phyloP scores from a whole-genome alignment of 2,113 vertebrate species.

The Prionailurus bengalensis region DNA sequence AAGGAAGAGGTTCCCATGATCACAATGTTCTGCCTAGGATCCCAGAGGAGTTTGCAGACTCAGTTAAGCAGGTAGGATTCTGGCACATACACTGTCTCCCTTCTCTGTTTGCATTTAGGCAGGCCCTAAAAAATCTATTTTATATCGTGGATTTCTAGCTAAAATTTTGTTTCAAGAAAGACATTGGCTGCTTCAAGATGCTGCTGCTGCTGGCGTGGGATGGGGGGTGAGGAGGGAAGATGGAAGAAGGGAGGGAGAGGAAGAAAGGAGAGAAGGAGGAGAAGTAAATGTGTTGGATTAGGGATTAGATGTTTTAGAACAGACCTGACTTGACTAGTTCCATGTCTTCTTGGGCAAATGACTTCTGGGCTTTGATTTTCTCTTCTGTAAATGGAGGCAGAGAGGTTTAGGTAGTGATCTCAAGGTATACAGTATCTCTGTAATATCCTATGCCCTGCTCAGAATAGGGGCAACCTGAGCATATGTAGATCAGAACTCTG shows the following conservation, averaged over 20 bases:
- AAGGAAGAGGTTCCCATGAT: neutral
- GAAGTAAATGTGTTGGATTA: neutral
- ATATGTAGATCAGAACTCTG: neutral
- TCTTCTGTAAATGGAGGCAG: neutral
- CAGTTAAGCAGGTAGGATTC: neutral
- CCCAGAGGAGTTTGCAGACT: neutral
- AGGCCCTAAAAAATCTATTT: neutral
- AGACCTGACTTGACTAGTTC: neutral
- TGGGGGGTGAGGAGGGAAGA: neutral
- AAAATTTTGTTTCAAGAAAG: conserved; percentile 38
- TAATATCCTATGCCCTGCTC: neutral
- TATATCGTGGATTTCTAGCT: neutral
- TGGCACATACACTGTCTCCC: neutral
- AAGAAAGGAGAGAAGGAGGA: neutral
- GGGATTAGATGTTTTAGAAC: neutral
- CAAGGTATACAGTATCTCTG: neutral
- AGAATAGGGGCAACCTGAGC: neutral
- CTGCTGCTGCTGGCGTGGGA: too few species aligned
- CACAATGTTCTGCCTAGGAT: neutral
- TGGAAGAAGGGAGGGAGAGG: neutral
- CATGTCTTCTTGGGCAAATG: neutral
- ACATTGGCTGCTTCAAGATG: conserved; percentile 25
- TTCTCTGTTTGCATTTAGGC: neutral
- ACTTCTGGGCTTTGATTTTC: neutral
- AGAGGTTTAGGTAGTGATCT: neutral